These are phyloP conservation scores for Macrotus californicus DNA, from an alignment of 2,113 vertebrate genomes.

Conservation along the genomic window DNA sequence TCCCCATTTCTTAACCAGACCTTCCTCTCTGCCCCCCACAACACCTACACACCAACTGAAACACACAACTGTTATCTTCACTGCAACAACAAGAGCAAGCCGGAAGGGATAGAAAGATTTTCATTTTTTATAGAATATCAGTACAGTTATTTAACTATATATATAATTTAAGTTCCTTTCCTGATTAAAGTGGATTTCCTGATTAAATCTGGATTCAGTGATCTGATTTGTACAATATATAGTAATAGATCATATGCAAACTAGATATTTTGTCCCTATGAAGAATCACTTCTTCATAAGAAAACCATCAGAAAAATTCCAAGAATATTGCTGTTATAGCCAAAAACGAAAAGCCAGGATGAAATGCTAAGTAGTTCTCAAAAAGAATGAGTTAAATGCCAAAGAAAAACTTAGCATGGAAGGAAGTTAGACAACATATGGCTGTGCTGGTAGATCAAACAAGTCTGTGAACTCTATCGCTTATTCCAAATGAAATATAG, in stretches of 20 bases:
- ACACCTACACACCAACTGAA: not conserved
- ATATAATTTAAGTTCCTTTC: not conserved
- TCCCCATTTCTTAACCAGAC: not conserved
- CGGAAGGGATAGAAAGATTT: not conserved
- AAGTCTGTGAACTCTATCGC: not conserved
- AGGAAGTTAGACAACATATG: not conserved
- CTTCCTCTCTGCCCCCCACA: not conserved
- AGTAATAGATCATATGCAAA: not conserved
- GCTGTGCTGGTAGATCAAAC: not conserved
- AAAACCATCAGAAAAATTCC: not conserved
- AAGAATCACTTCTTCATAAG: not conserved
- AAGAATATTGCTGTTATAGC: not conserved
- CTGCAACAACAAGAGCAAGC: not conserved
- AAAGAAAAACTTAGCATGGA: not conserved
- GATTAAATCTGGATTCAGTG: not conserved
- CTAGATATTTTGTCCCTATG: not conserved
- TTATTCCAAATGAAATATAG: not conserved
- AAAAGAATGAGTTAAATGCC: not conserved
- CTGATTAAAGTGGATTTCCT: not conserved
- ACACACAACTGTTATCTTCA: not conserved
- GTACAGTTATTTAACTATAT: not conserved
- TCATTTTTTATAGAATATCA: not conserved
- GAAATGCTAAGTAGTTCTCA: not conserved
- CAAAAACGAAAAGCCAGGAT: not conserved
- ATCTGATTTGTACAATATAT: not conserved